Evolutionary conservation across 2,888 invertebrate genomes (phyloP).

Genomic region (Nyleta sp.): DNA sequence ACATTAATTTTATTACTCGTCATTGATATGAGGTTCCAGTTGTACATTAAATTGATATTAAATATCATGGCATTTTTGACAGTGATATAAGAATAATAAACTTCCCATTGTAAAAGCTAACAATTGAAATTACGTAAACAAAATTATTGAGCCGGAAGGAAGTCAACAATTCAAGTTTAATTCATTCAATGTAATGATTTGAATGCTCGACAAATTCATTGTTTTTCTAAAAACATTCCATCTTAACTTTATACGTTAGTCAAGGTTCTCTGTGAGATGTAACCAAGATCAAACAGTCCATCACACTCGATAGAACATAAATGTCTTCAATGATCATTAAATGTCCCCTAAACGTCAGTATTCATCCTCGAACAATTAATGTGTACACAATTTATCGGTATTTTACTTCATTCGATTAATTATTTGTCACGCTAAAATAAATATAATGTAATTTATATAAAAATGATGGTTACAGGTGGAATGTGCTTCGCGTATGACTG

Average conservation of each 20-base stretch:
- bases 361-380: slow-evolving; percentile 4
- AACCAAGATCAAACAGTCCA: slow-evolving; percentile 6
- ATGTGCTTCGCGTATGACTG: slow-evolving; percentile 97
- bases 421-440: background rate
- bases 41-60: no score
- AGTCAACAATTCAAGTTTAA: no score
- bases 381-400: slow-evolving; percentile 4
- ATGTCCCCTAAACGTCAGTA: slow-evolving; percentile 25
- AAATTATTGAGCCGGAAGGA: background rate
- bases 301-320: slow-evolving; percentile 21
- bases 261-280: slow-evolving; percentile 14
- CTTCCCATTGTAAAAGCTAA: no score
- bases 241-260: slow-evolving; percentile 14
- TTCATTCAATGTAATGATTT: no score
- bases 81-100: no score
- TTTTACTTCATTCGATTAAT: background rate
- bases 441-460: slow-evolving; percentile 2
- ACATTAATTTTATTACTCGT: no score
- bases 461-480: slow-evolving; percentile 85
- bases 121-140: background rate
- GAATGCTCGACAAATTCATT: background rate
- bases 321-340: slow-evolving; percentile 14
- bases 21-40: no score
- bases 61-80: no score
- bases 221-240: background rate